phyloP scores from a whole-genome alignment of 1,140 invertebrate genomes.

The Drosophila subobscura region DNA sequence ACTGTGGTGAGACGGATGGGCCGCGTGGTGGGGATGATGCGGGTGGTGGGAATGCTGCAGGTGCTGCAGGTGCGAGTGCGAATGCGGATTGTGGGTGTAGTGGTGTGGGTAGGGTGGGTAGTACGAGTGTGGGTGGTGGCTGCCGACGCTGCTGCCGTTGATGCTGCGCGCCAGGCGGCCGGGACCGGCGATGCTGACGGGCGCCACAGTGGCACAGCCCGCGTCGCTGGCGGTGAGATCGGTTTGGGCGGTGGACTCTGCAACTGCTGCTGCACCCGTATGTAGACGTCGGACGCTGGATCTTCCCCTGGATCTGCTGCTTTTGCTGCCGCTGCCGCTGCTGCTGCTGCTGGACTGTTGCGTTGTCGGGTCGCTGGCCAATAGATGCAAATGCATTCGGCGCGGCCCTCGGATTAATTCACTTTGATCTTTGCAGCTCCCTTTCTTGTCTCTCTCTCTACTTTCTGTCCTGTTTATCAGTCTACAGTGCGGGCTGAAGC shows the following conservation, averaged over 20 bases:
- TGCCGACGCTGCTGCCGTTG: constrained; percentile 25
- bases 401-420: constrained; percentile 7
- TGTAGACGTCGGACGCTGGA: constrained; percentile 7
- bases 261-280: constrained; percentile 12
- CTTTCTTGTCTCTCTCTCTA: too few relatives aligned
- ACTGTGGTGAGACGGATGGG: constrained; percentile 33
- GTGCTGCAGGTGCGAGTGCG: constrained; percentile 7
- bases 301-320: background rate
- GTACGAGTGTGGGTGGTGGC: constrained; percentile 47
- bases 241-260: constrained; percentile 1
- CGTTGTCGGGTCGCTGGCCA: constrained; percentile 48
- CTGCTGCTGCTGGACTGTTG: constrained; percentile 33
- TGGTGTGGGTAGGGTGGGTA: constrained; percentile 26
- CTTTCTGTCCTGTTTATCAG: constrained; percentile 24
- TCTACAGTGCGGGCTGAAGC: constrained; percentile 29
- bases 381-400: constrained; percentile 72
- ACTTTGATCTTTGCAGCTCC: background rate
- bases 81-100: constrained; percentile 23
- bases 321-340: background rate
- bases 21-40: constrained; percentile 18
- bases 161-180: constrained; percentile 44
- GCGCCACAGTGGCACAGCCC: constrained; percentile 40
- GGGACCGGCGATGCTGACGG: constrained; percentile 54
- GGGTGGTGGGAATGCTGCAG: constrained; percentile 13
- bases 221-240: constrained; percentile 7